Conservation (phyloP, 2,113 vertebrate species). For the Sminthopsis crassicaudata region DNA sequence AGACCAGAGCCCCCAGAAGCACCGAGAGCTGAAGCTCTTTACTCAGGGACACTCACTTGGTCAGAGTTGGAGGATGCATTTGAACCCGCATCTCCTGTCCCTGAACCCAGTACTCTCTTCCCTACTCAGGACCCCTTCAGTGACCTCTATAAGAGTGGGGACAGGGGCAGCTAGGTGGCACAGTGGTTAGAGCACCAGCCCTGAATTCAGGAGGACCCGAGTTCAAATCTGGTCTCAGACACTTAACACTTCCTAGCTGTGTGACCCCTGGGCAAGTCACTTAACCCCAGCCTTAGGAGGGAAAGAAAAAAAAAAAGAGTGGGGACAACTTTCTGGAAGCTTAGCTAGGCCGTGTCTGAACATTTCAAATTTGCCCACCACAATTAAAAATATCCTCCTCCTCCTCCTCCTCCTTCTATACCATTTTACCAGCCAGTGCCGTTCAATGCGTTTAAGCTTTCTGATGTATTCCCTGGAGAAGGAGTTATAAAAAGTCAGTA, state of each 20-base stretch:
- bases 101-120: neutral
- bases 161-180: neutral
- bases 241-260: no score
- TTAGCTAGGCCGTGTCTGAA: neutral
- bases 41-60: neutral
- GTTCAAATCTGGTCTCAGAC: no score
- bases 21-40: neutral
- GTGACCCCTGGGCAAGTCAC: no score
- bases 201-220: no score
- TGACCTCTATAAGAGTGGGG: neutral
- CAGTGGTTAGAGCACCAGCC: no score
- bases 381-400: slow-evolving; percentile 24
- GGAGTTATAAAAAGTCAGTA: slow-evolving; percentile 47
- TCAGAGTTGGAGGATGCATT: neutral
- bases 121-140: neutral
- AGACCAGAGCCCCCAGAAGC: neutral
- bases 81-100: neutral
- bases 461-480: slow-evolving; percentile 5
- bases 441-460: slow-evolving; percentile 16
- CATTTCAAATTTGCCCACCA: slow-evolving; percentile 11
- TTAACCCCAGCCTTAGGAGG: no score
- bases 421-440: neutral
- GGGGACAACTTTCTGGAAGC: neutral
- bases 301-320: no score
- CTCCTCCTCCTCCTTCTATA: neutral